Evolutionary conservation across 2,113 vertebrate genomes (phyloP).

Genomic region (Podarcis raffonei): DNA sequence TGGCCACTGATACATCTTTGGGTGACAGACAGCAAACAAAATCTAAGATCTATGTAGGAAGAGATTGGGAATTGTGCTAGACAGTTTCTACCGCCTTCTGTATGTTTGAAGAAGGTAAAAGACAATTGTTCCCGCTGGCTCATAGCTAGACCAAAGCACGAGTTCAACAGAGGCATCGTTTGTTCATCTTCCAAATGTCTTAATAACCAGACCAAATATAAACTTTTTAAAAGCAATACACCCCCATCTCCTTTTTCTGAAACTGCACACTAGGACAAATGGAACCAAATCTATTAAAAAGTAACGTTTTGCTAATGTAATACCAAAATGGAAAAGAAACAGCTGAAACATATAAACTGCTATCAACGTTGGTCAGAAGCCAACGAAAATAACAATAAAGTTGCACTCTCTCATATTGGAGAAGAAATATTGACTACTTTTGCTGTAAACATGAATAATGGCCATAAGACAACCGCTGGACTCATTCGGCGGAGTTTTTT

Average conservation of each 20-base stretch:
- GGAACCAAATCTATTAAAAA: not conserved
- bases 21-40: not conserved
- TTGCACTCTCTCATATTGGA: not conserved
- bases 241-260: not conserved
- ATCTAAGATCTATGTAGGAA: too few relatives aligned
- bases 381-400: conserved; percentile 22
- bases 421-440: not conserved
- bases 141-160: not conserved
- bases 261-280: not conserved
- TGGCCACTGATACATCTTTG: not conserved
- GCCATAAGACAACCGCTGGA: not conserved
- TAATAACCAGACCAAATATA: not conserved
- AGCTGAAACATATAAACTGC: not conserved
- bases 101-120: not conserved
- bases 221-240: not conserved
- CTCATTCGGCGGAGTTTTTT: not conserved
- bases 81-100: not conserved
- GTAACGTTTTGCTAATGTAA: not conserved
- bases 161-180: not conserved
- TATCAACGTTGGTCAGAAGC: not conserved
- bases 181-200: not conserved
- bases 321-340: conserved; percentile 1
- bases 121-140: too few relatives aligned
- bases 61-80: not conserved
- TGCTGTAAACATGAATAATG: conserved; percentile 15